Base-by-base conservation (phyloP, 2,797 vertebrate species). In the Typhlichthys subterraneus region DNA sequence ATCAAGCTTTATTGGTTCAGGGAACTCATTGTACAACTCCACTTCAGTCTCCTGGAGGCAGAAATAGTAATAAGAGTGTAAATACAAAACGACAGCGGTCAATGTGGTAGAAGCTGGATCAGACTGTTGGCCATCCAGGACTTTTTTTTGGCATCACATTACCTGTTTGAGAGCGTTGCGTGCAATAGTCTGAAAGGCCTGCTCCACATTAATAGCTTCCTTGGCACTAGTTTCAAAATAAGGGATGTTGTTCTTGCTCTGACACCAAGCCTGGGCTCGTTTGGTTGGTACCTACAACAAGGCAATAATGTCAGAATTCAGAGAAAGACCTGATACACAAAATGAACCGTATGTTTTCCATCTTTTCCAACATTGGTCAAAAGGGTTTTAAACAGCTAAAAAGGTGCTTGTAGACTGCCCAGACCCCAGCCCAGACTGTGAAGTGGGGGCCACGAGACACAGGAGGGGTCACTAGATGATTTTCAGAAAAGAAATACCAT, bases 201-300 rank as follows among this genome's bases (percentile, higher is more conserved):
- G 97, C 87, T 99, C 97, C 89, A 99, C 97, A 0, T 99, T 99
- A 88, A 99, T 99, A 54, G 98, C 98, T 86, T 99, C 98, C 92
- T 99, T 99, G 85, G 97, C 97, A 78, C 98, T 99, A 89, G 97
- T 99, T 93, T 99, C 97, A 14, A 99, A 99, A 88, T 99, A 99
- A 0, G 97, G 98, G 92, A 99, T 99, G 91, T 98, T 99, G 92
- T 99, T 99, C 94, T 99, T 99, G 93, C 97, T 99, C 93, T 98
- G 97, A 91, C 98, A 99, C 98, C 98, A 99, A 75, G 95, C 96
- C 87, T 99, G 98, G 50, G 98, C 96, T 78, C 98, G 91, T 87
- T 99, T 99, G 77, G 97, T 99, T 81, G 97, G 95, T 83, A 99
- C 97, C 98, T 99, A 81, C 53, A 75, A 70, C 38, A 70, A 65